These are phyloP conservation scores for Dioctria rufipes DNA, from an alignment of 2,888 invertebrate genomes.

Conservation along the genomic window DNA sequence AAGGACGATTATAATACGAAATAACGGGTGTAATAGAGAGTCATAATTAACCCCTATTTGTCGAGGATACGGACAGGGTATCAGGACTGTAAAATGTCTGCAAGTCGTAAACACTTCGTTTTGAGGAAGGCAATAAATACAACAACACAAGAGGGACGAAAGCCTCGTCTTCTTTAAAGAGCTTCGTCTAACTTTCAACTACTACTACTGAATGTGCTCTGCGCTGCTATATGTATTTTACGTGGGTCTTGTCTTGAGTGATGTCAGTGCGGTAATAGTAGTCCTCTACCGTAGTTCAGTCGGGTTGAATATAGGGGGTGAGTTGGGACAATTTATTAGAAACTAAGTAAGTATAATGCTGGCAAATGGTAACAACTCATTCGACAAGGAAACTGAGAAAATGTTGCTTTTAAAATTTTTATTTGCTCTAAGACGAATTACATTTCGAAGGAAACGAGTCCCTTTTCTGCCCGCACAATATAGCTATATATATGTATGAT, in stretches of 20 bases:
- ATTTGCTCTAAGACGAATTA: constrained; percentile 27
- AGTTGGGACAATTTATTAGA: constrained; percentile 31
- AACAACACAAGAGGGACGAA: constrained; percentile 41
- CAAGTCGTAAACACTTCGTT: constrained; percentile 52
- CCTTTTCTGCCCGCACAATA: constrained; percentile 21
- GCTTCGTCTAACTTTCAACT: constrained; percentile 50
- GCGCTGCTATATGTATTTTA: constrained; percentile 1
- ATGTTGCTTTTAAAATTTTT: constrained; percentile 31
- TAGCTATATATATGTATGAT: neutral
- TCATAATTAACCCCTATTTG: constrained; percentile 58
- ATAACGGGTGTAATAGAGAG: constrained; percentile 54
- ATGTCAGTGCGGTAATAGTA: constrained; percentile 45
- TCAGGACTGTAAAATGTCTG: constrained; percentile 53
- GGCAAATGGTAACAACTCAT: constrained; percentile 1
- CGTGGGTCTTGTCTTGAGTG: constrained; percentile 38
- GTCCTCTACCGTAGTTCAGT: constrained; percentile 18
- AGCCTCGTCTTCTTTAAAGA: constrained; percentile 29
- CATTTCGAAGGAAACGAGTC: constrained; percentile 33
- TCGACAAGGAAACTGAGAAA: constrained; percentile 2
- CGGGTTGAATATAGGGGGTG: neutral
- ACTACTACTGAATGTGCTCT: neutral
- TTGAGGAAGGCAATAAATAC: constrained; percentile 52
- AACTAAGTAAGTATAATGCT: constrained; percentile 35
- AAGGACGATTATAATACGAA: constrained; percentile 49
- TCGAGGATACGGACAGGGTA: constrained; percentile 53